Evolutionary conservation across 2,797 vertebrate genomes (phyloP), one percentile per base, ranked within the genome.

Genomic region (Cirrhinus molitorella): DNA sequence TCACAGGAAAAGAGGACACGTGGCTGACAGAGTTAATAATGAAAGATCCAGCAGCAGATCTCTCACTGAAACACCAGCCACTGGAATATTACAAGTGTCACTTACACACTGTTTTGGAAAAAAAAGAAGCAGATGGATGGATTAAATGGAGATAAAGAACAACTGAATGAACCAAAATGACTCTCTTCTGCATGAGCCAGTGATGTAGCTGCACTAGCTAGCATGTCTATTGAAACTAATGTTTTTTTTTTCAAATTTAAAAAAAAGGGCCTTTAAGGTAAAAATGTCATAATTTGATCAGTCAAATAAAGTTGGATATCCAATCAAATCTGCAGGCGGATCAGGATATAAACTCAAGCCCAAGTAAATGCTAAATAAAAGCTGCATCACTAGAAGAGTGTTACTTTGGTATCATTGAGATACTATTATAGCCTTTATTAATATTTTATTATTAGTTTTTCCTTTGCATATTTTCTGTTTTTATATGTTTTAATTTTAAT

Each of bases 21-120:
- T 92, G 91, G 91, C 91, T 94, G 93, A 95, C 95, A 93, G 93
- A 94, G 94, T 96, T 95, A 95, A 96, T 96, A 96, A 96, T 96
- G 95, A 95, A 96, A 95, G 94, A 95, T 95, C 93, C 93, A 91
- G 90, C 91, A 88, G 94, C 92, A 94, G 95, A 95, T 95, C 94
- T 93, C 93, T 90, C 81, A 89, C 91, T 94, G 93, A 93, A 94
- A 95, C 93, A 93, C 87, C 94, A 95, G 92, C 90, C 89, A 85
- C 92, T 91, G 92, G 93, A 94, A 95, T 95, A 95, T 95, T 95
- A 95, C 94, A 95, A 94, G 94, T 95, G 94, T 95, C 95, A 95
- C 92, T 95, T 95, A 95, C 93, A 92, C 87, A 80, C 88, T 90
- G 92, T 92, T 94, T 93, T 91, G 92, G 92, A 91, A 93, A 93